Conservation (phyloP, 2,888 invertebrate genomes). For the Melitaea athalia region DNA sequence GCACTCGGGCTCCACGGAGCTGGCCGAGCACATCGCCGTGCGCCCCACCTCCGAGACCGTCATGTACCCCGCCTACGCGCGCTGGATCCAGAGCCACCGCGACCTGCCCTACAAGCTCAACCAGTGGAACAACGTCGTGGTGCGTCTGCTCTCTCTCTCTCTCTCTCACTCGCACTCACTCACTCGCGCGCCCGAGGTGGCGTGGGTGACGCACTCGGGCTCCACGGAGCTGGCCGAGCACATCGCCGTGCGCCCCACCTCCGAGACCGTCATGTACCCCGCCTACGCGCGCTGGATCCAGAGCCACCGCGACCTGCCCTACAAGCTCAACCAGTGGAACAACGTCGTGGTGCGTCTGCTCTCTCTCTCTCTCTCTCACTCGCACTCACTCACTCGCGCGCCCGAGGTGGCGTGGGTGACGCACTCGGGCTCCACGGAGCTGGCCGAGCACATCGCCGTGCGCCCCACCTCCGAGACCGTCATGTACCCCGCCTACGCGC, state of each 20-base stretch:
- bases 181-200: no score
- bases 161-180: no score
- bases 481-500: slow-evolving; percentile 99
- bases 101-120: slow-evolving; percentile 98
- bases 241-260: slow-evolving; percentile 94
- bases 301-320: slow-evolving; percentile 97
- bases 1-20: no score
- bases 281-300: slow-evolving; percentile 99
- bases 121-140: slow-evolving; percentile 99
- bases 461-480: slow-evolving; percentile 99
- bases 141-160: slow-evolving; percentile 68
- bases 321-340: slow-evolving; percentile 99
- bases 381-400: no score
- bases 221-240: no score
- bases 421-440: no score
- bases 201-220: no score
- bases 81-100: slow-evolving; percentile 98
- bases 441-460: slow-evolving; percentile 77
- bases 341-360: slow-evolving; percentile 94
- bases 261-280: slow-evolving; percentile 99
- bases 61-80: slow-evolving; percentile 99
- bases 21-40: slow-evolving; percentile 77
- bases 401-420: no score
- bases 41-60: slow-evolving; percentile 99
- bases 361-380: no score